Conservation (phyloP, 2,797 vertebrate genomes). For the Diceros bicornis region DNA sequence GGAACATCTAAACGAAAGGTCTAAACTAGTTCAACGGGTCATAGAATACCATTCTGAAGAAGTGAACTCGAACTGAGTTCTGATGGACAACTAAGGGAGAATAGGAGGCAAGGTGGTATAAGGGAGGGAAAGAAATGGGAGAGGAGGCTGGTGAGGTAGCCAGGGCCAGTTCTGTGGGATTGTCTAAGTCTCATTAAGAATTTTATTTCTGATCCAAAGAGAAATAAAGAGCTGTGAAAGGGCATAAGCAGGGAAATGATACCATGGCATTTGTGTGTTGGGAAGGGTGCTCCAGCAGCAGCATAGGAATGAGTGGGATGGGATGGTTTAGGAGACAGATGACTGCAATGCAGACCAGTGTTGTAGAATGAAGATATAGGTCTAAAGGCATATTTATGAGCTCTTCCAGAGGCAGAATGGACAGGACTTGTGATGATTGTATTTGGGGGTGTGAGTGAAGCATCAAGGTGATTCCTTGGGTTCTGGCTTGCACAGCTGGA, state of each 20-base stretch:
- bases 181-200: not conserved
- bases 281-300: rapidly evolving
- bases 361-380: not conserved
- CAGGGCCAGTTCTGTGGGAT: not conserved
- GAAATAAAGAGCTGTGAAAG: not conserved
- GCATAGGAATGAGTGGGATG: too few species aligned
- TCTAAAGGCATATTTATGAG: not conserved
- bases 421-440: not conserved
- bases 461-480: not conserved
- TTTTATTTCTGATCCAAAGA: not conserved
- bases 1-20: not conserved
- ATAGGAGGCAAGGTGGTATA: rapidly evolving
- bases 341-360: too few species aligned
- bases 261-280: rapidly evolving
- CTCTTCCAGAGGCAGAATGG: not conserved
- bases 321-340: not conserved
- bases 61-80: not conserved
- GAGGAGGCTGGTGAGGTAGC: not conserved
- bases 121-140: too few species aligned
- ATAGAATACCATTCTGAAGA: not conserved
- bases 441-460: not conserved
- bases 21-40: not conserved
- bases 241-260: too few species aligned
- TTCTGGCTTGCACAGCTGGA: not conserved
- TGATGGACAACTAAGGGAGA: not conserved